These are phyloP conservation scores for Rhyacophila brunnea DNA, from an alignment of 1,140 invertebrate species.

Conservation along the genomic window DNA sequence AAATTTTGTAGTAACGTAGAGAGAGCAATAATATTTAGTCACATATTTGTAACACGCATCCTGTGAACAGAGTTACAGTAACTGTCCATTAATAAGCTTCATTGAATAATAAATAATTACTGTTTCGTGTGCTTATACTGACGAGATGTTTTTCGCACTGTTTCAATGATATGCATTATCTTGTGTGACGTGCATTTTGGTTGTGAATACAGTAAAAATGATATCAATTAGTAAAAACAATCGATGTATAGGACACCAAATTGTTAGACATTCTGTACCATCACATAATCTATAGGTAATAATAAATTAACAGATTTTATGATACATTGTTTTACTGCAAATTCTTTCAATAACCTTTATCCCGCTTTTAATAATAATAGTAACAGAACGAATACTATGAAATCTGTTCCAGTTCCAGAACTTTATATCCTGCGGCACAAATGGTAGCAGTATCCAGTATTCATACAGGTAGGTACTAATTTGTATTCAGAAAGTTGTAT, in stretches of 20 bases:
- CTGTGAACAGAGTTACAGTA: neutral
- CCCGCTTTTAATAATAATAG: too few species aligned
- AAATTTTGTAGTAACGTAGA: conserved; percentile 31
- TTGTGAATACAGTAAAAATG: conserved; percentile 29
- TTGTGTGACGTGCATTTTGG: conserved; percentile 27
- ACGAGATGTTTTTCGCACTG: conserved; percentile 1
- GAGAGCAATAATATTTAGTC: conserved; percentile 31
- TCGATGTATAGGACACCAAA: conserved; percentile 35
- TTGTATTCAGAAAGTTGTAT: too few species aligned
- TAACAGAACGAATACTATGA: too few species aligned
- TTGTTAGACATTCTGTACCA: conserved; percentile 28
- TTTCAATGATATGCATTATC: conserved; percentile 10
- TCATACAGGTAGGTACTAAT: too few species aligned
- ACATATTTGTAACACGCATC: neutral
- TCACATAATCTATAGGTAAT: conserved; percentile 24
- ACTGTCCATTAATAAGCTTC: conserved; percentile 2
- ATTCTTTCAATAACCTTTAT: too few species aligned
- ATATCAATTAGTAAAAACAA: conserved; percentile 30
- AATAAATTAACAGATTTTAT: conserved; percentile 21
- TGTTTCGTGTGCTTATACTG: conserved; percentile 17
- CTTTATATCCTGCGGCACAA: too few species aligned
- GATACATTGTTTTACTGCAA: conserved; percentile 14
- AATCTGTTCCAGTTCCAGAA: too few species aligned
- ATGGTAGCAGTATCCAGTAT: too few species aligned
- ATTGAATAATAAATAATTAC: conserved; percentile 1